These are phyloP conservation scores for Ptiloglossa arizonensis DNA, from an alignment of 1,140 invertebrate species.

Conservation along the genomic window DNA sequence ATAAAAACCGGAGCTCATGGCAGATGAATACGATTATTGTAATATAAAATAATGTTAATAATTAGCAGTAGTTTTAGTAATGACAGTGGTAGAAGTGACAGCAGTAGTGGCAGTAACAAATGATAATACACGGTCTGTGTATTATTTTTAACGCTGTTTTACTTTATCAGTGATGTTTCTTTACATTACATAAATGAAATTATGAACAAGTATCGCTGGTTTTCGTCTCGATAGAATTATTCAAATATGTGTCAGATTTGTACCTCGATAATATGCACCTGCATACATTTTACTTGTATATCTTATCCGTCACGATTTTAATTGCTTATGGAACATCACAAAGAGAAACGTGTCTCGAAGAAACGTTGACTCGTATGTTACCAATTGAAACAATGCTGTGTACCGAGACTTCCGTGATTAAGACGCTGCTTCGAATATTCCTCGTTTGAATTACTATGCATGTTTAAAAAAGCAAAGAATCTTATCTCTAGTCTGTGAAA, in stretches of 20 bases:
- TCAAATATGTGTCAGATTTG: slow-evolving; percentile 27
- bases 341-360: not conserved
- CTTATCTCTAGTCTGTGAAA: not conserved
- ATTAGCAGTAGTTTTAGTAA: no score
- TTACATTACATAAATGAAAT: not conserved
- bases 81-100: no score
- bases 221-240: slow-evolving; percentile 17
- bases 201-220: slow-evolving; percentile 6
- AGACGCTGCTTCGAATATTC: not conserved
- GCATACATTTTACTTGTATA: not conserved
- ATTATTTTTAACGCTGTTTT: not conserved
- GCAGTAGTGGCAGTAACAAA: no score
- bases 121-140: not conserved
- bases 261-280: slow-evolving; percentile 2
- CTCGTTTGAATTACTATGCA: not conserved
- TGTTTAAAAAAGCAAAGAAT: not conserved
- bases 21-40: no score
- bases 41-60: no score
- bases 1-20: no score
- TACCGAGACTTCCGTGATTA: not conserved
- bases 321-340: not conserved
- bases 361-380: not conserved
- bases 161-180: not conserved
- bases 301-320: not conserved
- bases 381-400: not conserved